Percentiles rank a stretch among this genome's conserved stretches.
These are phyloP conservation scores for Seira ritae DNA, from an alignment of 2,888 invertebrate species.

Conservation along the genomic window DNA sequence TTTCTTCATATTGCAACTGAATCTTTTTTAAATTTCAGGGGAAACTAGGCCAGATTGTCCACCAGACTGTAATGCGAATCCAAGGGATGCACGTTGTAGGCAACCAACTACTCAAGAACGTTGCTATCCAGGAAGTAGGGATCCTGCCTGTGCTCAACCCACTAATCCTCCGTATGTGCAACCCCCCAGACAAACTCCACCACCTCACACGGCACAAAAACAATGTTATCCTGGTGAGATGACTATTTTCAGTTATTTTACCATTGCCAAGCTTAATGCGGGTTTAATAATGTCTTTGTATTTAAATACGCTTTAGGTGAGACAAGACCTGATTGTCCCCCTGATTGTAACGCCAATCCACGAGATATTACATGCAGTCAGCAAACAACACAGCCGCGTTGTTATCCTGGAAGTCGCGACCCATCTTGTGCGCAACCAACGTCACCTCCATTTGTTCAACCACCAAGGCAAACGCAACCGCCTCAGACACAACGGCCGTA, in stretches of 20 bases:
- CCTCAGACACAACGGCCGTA: conserved; percentile 74
- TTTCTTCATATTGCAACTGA: too few relatives aligned
- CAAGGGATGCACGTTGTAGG: not conserved
- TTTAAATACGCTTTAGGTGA: conserved; percentile 73
- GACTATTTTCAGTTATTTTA: too few relatives aligned
- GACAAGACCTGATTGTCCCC: conserved; percentile 33
- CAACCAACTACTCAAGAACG: not conserved
- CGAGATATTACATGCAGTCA: conserved; percentile 76
- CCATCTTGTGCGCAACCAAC: conserved; percentile 32
- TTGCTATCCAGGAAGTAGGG: conserved; percentile 5
- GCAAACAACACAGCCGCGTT: conserved; percentile 71
- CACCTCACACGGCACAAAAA: too few relatives aligned
- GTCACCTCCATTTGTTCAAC: conserved; percentile 9
- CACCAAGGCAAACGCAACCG: conserved; percentile 74
- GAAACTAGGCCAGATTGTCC: not conserved
- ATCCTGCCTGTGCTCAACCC: not conserved
- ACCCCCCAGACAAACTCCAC: too few relatives aligned
- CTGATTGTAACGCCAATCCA: conserved; percentile 68
- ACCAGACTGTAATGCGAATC: conserved; percentile 18
- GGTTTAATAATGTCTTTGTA: too few relatives aligned
- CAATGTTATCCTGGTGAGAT: too few relatives aligned
- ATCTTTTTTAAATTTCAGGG: too few relatives aligned
- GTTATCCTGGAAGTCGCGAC: conserved; percentile 31
- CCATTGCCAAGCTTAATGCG: too few relatives aligned
- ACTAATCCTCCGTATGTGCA: too few relatives aligned